phyloP scores from a whole-genome alignment of 2,113 vertebrate species.

The Mellivora capensis region DNA sequence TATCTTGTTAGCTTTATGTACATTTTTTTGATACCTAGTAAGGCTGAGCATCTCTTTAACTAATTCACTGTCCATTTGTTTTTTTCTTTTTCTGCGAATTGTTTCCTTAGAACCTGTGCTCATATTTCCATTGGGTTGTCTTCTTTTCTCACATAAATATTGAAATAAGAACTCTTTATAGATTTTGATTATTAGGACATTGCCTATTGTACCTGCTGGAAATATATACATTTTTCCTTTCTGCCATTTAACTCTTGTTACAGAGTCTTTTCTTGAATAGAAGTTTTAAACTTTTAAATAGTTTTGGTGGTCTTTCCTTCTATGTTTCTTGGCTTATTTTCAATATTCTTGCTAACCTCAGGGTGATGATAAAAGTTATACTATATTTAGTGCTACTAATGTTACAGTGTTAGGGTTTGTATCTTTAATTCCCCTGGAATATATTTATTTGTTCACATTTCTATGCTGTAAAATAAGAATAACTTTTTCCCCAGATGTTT shows the following conservation, averaged over 20 bases:
- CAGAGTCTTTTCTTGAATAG: not conserved
- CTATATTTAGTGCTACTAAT: not conserved
- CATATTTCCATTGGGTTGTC: not conserved
- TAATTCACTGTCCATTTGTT: not conserved
- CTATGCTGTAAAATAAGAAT: not conserved
- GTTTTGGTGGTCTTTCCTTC: not conserved
- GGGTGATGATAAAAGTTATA: not conserved
- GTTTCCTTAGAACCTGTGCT: not conserved
- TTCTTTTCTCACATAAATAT: not conserved
- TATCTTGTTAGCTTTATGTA: not conserved
- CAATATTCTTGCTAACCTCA: not conserved
- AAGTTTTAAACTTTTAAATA: not conserved
- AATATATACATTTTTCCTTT: not conserved
- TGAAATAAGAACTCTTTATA: not conserved
- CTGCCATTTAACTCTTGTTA: not conserved
- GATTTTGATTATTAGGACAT: not conserved
- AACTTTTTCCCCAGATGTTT: not conserved
- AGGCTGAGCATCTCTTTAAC: not conserved
- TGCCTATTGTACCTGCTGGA: not conserved
- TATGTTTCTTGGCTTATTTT: not conserved
- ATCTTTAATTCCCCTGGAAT: not conserved
- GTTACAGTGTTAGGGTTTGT: not conserved
- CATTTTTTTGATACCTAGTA: not conserved
- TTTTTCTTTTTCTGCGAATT: constrained; percentile 13
- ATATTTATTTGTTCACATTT: constrained; percentile 21